Evolutionary conservation across 2,113 vertebrate species (phyloP).

Genomic region (Merops nubicus): DNA sequence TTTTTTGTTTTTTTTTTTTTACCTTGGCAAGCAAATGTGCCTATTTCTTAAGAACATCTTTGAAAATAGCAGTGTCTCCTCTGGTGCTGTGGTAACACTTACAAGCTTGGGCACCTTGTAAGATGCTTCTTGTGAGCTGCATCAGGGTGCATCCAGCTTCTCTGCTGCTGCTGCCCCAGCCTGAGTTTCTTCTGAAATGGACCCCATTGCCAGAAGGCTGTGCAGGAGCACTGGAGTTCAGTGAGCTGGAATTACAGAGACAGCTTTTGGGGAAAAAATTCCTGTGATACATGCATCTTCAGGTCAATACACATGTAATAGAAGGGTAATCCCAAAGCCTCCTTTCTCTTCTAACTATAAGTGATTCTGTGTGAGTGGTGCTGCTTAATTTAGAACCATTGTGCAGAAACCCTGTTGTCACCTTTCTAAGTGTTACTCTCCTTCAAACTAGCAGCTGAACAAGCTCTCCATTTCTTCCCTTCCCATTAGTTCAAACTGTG

Average conservation of each 20-base stretch:
- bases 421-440: neutral
- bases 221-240: neutral
- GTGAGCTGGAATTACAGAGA: neutral
- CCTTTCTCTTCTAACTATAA: neutral
- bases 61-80: neutral
- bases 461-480: neutral
- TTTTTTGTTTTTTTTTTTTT: too few relatives aligned
- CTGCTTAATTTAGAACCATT: neutral
- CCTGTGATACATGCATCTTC: neutral
- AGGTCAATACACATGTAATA: accelerated
- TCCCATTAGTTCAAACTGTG: conserved; percentile 62
- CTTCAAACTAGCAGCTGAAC: neutral
- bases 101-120: too few relatives aligned
- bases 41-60: neutral
- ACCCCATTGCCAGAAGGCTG: neutral
- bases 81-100: neutral
- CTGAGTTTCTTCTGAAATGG: neutral
- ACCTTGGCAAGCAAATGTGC: neutral
- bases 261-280: neutral
- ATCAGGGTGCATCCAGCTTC: neutral
- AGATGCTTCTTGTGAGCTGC: neutral
- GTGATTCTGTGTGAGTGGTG: neutral
- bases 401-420: neutral
- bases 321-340: neutral
- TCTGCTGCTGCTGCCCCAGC: neutral